Base-by-base conservation (phyloP, 2,888 invertebrate species). In the Diplolepis rosae region DNA sequence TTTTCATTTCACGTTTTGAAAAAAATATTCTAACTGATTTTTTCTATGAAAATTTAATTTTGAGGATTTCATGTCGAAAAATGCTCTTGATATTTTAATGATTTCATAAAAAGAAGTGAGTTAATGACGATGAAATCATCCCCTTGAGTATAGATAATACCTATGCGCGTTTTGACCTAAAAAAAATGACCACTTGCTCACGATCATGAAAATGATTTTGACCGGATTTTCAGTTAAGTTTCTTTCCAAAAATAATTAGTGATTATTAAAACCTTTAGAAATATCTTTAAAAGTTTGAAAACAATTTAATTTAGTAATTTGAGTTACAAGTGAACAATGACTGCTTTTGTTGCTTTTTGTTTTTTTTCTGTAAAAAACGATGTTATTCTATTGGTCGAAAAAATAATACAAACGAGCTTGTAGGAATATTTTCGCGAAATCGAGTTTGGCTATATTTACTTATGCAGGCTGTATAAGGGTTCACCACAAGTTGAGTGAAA, bases 361-460 rank as follows among this genome's bases (percentile, higher is more conserved):
- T n/a, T n/a, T n/a, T n/a, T n/a, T n/a, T n/a, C n/a, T n/a, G n/a
- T n/a, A n/a, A n/a, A n/a, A n/a, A n/a, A n/a, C n/a, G n/a, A n/a
- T n/a, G n/a, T n/a, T n/a, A n/a, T n/a, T n/a, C n/a, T n/a, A n/a
- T n/a, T n/a, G n/a, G n/a, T n/a, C n/a, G 30, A 24, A 27, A 52
- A 65, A 52, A 42, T 69, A 48, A 52, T 32, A 51, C 22, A 42
- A 52, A 45, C 7, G 13, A n/a, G n/a, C n/a, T n/a, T n/a, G n/a
- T n/a, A n/a, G 1, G 30, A 30, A 54, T 54, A 30, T 54, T 54
- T 11, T 9, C 28, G 52, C 15, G 13, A 24, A 35, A 61, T 61
- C 35, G 30, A 54, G 45, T 28, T 75, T 61, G 52, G 71, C 72
- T 74, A 75, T 83, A 83, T 87, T 85, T 86, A 84, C 84, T 86